Evolutionary conservation across 2,888 invertebrate genomes (phyloP), one percentile per base, ranked within the genome.

Genomic region (Aporophyla lueneburgensis): DNA sequence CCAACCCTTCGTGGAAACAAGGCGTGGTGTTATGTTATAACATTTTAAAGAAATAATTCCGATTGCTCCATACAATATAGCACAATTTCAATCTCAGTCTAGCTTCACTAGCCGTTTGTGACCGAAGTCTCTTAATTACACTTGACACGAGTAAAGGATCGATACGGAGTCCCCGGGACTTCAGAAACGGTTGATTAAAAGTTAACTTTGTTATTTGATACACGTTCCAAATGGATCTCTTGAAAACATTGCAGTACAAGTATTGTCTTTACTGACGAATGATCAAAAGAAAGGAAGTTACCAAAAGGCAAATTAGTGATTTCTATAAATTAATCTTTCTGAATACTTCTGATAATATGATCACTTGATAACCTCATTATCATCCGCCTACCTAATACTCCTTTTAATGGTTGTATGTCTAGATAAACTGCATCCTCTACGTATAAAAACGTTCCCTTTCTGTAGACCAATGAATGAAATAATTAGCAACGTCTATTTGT

Each of bases 131-230:
- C 58, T 72, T 81, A 81, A 73, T 81, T 73, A 81, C 69, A 58
- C 77, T 77, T 70, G 70, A 80, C 71, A 49, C 19, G 58, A n/a
- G 43, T 40, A 7, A n/a, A 40, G 58, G 73, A 81, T 81, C 81
- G 70, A 81, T 79, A 73, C 54, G 33, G 62, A 46, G 19, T 6
- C 1, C n/a, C 69, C 49, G 54, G 53, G 46, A 67, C 62, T 43
- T 58, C 66, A 43, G 58, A 40, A 81, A 21, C 63, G 49, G 61
- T 66, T 56, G 33, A 43, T 66, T 66, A 49, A 40, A 58, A 74
- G 33, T 61, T 14, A 6, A 21, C n/a, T 49, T 0, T 5, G 24
- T 27, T 27, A 76, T 56, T 63, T n/a, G 43, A 76, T 59, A 56
- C 54, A 76, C 9, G 14, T 24, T 59, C 66, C 58, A 68, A 73